Evolutionary conservation across 1,140 invertebrate species (phyloP).

Genomic region (Dendroctonus valens): DNA sequence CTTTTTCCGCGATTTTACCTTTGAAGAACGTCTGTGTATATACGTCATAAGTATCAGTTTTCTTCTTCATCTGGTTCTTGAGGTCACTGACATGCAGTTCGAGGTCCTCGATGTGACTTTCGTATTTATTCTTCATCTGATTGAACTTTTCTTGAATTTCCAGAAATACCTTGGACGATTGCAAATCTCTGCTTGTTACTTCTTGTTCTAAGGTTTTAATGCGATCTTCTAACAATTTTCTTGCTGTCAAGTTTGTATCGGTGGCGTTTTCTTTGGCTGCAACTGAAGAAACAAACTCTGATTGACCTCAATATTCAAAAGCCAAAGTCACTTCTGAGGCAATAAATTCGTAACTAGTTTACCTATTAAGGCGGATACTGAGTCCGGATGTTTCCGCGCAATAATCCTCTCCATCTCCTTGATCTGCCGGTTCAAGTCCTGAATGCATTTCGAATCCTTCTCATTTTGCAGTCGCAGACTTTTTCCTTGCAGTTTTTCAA

Average conservation of each 20-base stretch:
- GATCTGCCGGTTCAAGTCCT: conserved; percentile 74
- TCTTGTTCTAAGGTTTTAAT: conserved; percentile 67
- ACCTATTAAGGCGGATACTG: conserved; percentile 68
- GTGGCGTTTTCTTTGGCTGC: conserved; percentile 57
- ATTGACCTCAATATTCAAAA: not conserved
- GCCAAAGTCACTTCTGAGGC: not conserved
- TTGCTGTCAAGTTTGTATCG: conserved; percentile 57
- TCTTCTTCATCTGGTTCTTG: conserved; percentile 46
- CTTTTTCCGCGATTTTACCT: conserved; percentile 42
- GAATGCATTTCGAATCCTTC: conserved; percentile 65
- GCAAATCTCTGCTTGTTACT: conserved; percentile 64
- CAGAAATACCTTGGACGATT: conserved; percentile 65
- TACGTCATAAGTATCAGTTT: conserved; percentile 44
- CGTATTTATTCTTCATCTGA: conserved; percentile 73
- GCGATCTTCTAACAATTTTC: conserved; percentile 66
- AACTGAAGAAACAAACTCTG: conserved; percentile 40
- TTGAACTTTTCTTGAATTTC: conserved; percentile 71
- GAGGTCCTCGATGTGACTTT: conserved; percentile 69
- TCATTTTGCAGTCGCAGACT: conserved; percentile 65
- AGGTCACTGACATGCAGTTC: conserved; percentile 60
- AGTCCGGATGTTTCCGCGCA: conserved; percentile 74
- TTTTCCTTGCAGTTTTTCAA: conserved; percentile 60
- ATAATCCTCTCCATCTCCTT: conserved; percentile 79
- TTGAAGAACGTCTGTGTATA: conserved; percentile 46
- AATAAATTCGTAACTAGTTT: not conserved